Percentiles rank a stretch among this genome's conserved stretches.
Evolutionary conservation across 2,113 vertebrate species (phyloP).

Genomic region (Paedocypris sp.): DNA sequence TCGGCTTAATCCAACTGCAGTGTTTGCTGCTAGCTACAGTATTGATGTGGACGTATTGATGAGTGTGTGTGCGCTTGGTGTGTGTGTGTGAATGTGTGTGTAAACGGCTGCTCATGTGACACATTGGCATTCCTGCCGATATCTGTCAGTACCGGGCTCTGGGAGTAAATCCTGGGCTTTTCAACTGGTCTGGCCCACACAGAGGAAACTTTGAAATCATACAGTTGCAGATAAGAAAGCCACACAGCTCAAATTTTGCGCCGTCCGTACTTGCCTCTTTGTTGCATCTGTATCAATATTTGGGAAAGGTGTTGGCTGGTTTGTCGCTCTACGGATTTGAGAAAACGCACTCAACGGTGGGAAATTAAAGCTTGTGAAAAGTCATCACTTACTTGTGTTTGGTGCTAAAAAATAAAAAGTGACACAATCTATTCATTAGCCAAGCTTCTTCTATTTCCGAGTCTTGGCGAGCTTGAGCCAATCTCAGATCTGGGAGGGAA

Average conservation of each 20-base stretch:
- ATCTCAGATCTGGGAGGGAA: too few relatives aligned
- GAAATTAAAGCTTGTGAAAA: neutral
- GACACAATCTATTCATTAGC: too few relatives aligned
- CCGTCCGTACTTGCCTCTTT: constrained; percentile 38
- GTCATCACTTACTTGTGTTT: too few relatives aligned
- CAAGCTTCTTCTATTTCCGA: too few relatives aligned
- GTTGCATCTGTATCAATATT: constrained; percentile 36
- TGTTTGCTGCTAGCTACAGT: neutral
- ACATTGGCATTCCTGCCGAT: constrained; percentile 29
- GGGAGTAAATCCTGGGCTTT: constrained; percentile 37
- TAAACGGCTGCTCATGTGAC: constrained; percentile 32
- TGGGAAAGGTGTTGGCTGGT: constrained; percentile 30
- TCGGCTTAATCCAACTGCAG: neutral
- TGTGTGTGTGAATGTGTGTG: constrained; percentile 16
- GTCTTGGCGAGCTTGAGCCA: too few relatives aligned
- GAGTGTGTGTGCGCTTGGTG: neutral
- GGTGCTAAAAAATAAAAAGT: too few relatives aligned
- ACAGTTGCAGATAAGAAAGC: constrained; percentile 49
- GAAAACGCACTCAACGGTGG: constrained; percentile 7
- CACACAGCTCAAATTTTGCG: constrained; percentile 31
- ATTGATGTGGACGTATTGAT: constrained; percentile 13
- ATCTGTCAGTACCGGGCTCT: constrained; percentile 24
- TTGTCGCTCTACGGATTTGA: constrained; percentile 25
- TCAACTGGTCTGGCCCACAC: constrained; percentile 25
- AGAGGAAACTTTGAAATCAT: constrained; percentile 42